Evolutionary conservation across 2,888 invertebrate genomes (phyloP), one percentile per base, ranked within the genome.

Genomic region (Synergus gifuensis): DNA sequence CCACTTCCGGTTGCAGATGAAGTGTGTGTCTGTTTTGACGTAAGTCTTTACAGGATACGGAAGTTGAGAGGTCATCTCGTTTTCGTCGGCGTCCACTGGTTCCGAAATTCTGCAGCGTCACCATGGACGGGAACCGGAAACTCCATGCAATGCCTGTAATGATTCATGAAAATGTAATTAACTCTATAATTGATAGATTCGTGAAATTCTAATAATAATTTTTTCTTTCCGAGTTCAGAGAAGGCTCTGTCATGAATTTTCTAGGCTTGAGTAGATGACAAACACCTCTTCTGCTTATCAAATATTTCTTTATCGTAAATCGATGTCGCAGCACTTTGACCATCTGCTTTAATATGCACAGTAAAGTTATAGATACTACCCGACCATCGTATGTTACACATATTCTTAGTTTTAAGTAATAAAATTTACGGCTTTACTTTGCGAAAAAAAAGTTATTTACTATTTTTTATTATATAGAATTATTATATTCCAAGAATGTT

Each of bases 51-150:
- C 82, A 86, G 77, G 88, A 88, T 22, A 83, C 77, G 63, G 87
- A 87, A 76, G 84, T 78, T 8, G 84, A 81, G 40, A 76, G 76
- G 60, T 76, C 73, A 73, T 88, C 86, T 44, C 88, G 87, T 76
- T 88, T 90, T 49, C 85, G 86, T 3, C 90, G 87, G 63, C 90
- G 87, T 28, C 89, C 87, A 60, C 86, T 89, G 78, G 89, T 84
- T 78, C 90, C 86, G 78, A 90, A 83, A 80, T 87, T 89, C 69
- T 90, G 90, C 76, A 90, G 84, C 11, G 90, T 86, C 46, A 86
- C 87, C 89, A 90, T 87, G 79, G 90, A 90, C 64, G 90, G 90
- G 78, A 90, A 90, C 77, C 90, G 88, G 83, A 90, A 90, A 83
- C 90, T 90, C 90, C 90, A 90, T 86, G 90, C 87, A 88, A 90